phyloP scores from a whole-genome alignment of 2,113 vertebrate genomes.

The Cyanoramphus novaezelandiae region DNA sequence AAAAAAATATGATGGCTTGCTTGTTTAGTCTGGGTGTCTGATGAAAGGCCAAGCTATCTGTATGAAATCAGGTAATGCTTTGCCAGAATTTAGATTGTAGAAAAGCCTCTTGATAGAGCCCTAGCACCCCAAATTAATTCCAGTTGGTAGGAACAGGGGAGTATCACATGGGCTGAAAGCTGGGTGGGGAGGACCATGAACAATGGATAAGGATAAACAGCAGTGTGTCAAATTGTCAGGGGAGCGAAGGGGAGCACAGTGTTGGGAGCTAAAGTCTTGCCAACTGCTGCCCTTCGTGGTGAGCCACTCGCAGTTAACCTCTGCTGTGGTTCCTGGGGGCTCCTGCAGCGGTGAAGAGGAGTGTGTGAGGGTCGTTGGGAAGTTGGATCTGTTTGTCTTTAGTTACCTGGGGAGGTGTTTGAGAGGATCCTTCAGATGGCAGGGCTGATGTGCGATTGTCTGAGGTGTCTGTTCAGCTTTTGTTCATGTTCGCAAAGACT shows the following conservation, averaged over 20 bases:
- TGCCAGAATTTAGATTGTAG: background rate
- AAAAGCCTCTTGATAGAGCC: background rate
- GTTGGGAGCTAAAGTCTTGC: background rate
- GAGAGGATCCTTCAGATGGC: background rate
- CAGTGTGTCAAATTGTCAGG: conserved; percentile 42
- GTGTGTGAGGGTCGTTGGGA: background rate
- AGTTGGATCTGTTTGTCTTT: background rate
- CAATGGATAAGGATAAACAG: conserved; percentile 62
- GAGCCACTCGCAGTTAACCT: background rate
- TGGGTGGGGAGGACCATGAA: conserved; percentile 65
- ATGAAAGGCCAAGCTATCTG: background rate
- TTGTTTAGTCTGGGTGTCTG: background rate
- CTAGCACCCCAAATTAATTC: conserved; percentile 52
- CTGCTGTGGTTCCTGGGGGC: background rate
- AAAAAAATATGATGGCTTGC: background rate
- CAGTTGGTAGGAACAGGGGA: conserved; percentile 57
- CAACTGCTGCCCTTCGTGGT: background rate
- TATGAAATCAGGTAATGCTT: background rate
- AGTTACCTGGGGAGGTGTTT: background rate
- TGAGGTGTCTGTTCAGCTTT: background rate
- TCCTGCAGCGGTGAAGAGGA: background rate
- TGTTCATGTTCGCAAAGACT: background rate
- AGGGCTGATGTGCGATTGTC: background rate
- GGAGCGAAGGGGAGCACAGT: background rate
- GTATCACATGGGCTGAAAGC: conserved; percentile 41